Base-by-base conservation (phyloP, 2,113 vertebrate species). In the Mormyrus iriodes region DNA sequence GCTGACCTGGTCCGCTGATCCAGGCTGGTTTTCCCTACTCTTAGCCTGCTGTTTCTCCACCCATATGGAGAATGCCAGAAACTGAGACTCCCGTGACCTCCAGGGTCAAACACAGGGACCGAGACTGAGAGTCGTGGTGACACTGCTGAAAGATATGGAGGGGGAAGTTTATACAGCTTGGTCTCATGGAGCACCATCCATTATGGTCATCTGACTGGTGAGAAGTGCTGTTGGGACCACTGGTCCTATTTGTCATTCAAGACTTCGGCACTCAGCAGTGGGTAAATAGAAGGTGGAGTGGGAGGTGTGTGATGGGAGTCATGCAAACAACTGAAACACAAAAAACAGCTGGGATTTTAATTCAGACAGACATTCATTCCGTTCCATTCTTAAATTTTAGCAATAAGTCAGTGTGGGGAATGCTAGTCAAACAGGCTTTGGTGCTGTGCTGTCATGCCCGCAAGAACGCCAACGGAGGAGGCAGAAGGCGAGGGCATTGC, bases 191-290 rank as follows among this genome's bases (percentile, higher is more conserved):
- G 93, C 90, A 93, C 92, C 89, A 87, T 90, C 90, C 89, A 91
- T 94, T 92, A 94, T 88, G 92, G 92, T 91, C 91, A 89, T 92
- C 92, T 91, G 79, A 91, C 92, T 91, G 92, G 90, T 87, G 73
- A 79, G 85, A 19, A 69, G 88, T 49, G 55, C 52, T 65, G 53
- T 49, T 88, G 85, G 91, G 90, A 79, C 21, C n/a, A 65, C 5
- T 1, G 58, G 10, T 24, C 31, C 82, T 86, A 88, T 90, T 92
- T 88, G 91, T 91, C n/a, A 13, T 89, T 69, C 89, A 88, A 85
- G 82, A 84, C 82, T 13, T 10, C 39, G 0, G 73, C 87, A 79
- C 83, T 83, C 89, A 92, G 90, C 88, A 49, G 90, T 90, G 46
- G 85, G 86, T 87, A 13, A 5, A 21, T 12, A 24, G 39, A 44